phyloP scores from a whole-genome alignment of 2,888 invertebrate genomes.

The Chymomyza fuscimana region DNA sequence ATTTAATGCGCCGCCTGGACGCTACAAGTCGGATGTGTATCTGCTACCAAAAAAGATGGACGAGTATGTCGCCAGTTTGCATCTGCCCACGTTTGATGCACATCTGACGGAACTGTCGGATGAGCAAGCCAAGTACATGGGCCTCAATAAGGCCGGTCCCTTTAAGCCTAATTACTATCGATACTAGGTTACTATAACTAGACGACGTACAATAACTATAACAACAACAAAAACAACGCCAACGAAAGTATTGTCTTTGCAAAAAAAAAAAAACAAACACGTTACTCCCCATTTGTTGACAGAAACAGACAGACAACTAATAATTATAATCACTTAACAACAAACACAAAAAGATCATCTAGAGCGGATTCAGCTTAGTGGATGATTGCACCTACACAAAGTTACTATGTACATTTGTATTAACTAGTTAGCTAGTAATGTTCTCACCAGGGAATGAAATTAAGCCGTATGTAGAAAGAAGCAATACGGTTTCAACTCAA shows the following conservation, averaged over 20 bases:
- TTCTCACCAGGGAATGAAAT: background rate
- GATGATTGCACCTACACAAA: slow-evolving; percentile 33
- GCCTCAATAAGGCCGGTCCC: slow-evolving; percentile 97
- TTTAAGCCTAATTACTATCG: slow-evolving; percentile 99
- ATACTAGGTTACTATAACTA: slow-evolving; percentile 80
- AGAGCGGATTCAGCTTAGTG: background rate
- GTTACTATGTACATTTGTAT: slow-evolving; percentile 49
- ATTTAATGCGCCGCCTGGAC: slow-evolving; percentile 95
- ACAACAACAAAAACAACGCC: slow-evolving; percentile 60
- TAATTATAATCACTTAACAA: slow-evolving; percentile 29
- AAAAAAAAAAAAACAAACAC: slow-evolving; percentile 25
- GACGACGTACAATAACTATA: slow-evolving; percentile 12
- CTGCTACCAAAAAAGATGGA: slow-evolving; percentile 99
- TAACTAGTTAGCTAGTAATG: slow-evolving; percentile 36
- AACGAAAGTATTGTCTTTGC: slow-evolving; percentile 75
- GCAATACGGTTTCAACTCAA: too few species aligned
- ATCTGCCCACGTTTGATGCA: slow-evolving; percentile 98
- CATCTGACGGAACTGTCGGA: slow-evolving; percentile 97
- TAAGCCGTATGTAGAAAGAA: background rate
- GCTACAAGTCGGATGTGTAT: slow-evolving; percentile 98
- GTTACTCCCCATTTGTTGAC: slow-evolving; percentile 11
- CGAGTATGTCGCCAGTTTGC: slow-evolving; percentile 98
- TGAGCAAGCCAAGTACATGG: slow-evolving; percentile 98
- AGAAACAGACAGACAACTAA: slow-evolving; percentile 7
- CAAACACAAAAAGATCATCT: slow-evolving; percentile 23